Conservation (phyloP, 2,888 invertebrate species). For the Lepidocyrtoides sp. region DNA sequence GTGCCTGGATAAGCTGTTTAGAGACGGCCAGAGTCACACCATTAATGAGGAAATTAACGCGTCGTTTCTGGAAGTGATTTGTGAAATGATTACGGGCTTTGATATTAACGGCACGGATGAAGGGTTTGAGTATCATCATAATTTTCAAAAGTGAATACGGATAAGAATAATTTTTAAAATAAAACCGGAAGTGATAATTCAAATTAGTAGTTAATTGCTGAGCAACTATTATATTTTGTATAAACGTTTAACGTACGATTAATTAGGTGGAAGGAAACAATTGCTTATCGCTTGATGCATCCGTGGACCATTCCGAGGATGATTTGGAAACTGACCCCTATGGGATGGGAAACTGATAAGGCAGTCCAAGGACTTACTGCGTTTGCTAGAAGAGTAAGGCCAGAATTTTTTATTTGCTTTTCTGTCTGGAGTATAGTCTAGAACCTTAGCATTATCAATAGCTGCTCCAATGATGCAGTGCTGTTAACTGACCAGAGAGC, state of each 20-base stretch:
- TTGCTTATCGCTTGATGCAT: slow-evolving; percentile 19
- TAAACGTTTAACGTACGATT: not conserved
- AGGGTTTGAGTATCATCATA: slow-evolving; percentile 4
- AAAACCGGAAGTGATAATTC: not conserved
- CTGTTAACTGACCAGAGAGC: no score
- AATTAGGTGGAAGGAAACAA: slow-evolving; percentile 26
- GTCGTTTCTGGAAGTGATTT: slow-evolving; percentile 40
- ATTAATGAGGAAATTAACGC: slow-evolving; percentile 55
- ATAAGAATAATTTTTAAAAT: no score
- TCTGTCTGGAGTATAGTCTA: no score
- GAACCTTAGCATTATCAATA: not conserved
- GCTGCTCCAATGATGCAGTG: no score
- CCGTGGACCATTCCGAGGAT: slow-evolving; percentile 24
- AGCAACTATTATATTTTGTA: not conserved
- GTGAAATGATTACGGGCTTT: slow-evolving; percentile 58
- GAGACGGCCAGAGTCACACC: not conserved
- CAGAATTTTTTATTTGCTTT: not conserved
- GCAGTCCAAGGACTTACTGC: not conserved
- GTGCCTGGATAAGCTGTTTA: slow-evolving; percentile 6
- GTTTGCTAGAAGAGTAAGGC: slow-evolving; percentile 35
- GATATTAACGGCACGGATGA: not conserved
- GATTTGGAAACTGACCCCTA: slow-evolving; percentile 46
- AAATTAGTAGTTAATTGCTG: not conserved
- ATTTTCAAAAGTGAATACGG: slow-evolving; percentile 41
- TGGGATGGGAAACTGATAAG: slow-evolving; percentile 8